Conservation (phyloP, 2,113 vertebrate genomes). For the Hassar affinis region DNA sequence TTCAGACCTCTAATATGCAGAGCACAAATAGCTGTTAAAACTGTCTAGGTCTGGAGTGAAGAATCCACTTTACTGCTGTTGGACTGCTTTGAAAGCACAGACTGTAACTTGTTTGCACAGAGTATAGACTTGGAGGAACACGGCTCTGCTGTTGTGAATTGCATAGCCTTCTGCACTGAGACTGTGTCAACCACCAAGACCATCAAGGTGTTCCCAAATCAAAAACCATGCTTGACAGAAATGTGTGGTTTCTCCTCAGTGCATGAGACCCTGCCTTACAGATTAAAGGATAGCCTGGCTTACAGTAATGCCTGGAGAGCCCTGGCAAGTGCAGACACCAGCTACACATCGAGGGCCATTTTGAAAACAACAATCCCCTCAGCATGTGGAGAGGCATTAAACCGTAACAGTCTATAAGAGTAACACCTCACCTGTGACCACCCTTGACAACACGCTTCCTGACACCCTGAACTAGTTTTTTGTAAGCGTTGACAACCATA, state of each 20-base stretch:
- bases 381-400: conserved; percentile 17
- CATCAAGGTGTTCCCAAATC: conserved; percentile 30
- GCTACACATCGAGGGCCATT: background rate
- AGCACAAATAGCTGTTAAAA: background rate
- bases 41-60: background rate
- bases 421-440: no score
- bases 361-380: conserved; percentile 23
- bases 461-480: no score
- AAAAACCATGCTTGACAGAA: conserved; percentile 20
- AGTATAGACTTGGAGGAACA: background rate
- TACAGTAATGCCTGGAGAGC: conserved; percentile 10
- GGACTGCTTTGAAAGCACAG: background rate
- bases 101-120: background rate
- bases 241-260: conserved; percentile 13
- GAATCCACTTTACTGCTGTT: background rate
- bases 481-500: no score
- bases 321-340: background rate
- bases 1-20: conserved; percentile 2
- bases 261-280: background rate
- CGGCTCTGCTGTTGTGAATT: background rate
- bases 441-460: no score
- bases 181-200: conserved; percentile 2
- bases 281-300: background rate
- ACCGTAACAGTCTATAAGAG: no score
- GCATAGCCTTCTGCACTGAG: conserved; percentile 3